These are phyloP conservation scores for Trinectes maculatus DNA, from an alignment of 2,113 vertebrate genomes.

Conservation along the genomic window DNA sequence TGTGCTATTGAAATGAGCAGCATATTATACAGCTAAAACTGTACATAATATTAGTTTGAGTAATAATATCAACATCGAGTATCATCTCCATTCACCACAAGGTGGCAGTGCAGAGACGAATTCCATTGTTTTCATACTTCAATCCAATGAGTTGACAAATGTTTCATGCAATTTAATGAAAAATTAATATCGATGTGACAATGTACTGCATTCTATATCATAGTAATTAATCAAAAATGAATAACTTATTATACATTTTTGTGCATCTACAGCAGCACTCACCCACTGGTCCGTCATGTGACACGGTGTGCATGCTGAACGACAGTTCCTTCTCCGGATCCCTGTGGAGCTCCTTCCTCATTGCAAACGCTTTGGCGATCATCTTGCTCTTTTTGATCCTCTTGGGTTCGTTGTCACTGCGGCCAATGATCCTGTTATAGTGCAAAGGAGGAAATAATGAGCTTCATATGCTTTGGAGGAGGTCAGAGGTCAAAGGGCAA, in stretches of 20 bases:
- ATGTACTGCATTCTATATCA: no score
- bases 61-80: no score
- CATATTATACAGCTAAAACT: no score
- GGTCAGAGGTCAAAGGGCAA: no score
- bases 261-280: conserved; percentile 38
- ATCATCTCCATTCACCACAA: conserved; percentile 45
- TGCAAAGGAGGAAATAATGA: neutral
- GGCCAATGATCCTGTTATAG: conserved; percentile 87
- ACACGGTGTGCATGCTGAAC: conserved; percentile 97
- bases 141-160: neutral
- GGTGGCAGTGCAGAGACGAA: conserved; percentile 16
- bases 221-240: no score
- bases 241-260: no score
- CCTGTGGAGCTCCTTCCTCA: conserved; percentile 93
- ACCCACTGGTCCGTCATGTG: conserved; percentile 96
- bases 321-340: conserved; percentile 93
- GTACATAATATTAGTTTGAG: neutral
- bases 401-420: conserved; percentile 94
- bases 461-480: neutral
- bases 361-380: conserved; percentile 98
- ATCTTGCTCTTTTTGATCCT: conserved; percentile 99
- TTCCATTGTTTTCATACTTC: neutral
- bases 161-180: neutral
- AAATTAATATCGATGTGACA: neutral
- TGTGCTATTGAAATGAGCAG: no score